Evolutionary conservation across 1,140 invertebrate genomes (phyloP).

Genomic region (Globodera ellingtonae): DNA sequence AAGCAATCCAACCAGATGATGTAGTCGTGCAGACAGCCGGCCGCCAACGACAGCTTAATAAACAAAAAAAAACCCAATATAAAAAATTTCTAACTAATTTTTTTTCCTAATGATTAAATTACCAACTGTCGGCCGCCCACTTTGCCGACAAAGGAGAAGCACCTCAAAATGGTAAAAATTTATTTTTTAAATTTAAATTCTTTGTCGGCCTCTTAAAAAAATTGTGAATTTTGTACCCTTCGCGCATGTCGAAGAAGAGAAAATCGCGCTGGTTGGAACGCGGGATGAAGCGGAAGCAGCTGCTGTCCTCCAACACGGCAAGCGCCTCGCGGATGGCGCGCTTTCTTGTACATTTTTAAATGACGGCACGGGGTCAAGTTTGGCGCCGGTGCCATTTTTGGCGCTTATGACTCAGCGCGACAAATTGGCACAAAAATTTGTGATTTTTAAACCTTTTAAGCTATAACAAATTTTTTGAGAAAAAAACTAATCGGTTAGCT

Average conservation of each 20-base stretch:
- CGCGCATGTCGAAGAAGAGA: constrained; percentile 44
- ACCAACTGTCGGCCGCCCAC: constrained; percentile 36
- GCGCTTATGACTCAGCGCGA: too few species aligned
- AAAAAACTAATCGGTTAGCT: too few species aligned
- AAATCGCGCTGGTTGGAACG: constrained; percentile 29
- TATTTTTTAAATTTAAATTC: constrained; percentile 8
- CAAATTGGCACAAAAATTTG: too few species aligned
- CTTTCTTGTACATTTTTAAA: constrained; percentile 24
- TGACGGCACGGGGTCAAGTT: not conserved
- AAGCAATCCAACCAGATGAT: constrained; percentile 32
- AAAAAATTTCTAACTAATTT: too few species aligned
- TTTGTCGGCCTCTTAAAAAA: too few species aligned
- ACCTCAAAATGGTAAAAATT: constrained; percentile 3
- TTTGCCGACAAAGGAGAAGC: constrained; percentile 33
- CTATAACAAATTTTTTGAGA: too few species aligned
- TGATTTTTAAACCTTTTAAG: too few species aligned
- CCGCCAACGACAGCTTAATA: constrained; percentile 31
- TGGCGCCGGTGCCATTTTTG: too few species aligned
- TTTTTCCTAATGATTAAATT: too few species aligned
- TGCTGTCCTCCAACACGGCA: constrained; percentile 31
- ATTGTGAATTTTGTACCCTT: constrained; percentile 1
- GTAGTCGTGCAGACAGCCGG: constrained; percentile 43
- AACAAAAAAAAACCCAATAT: too few species aligned
- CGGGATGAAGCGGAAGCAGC: constrained; percentile 41
- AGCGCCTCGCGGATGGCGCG: constrained; percentile 33